These are phyloP conservation scores for Stegostoma tigrinum DNA, from an alignment of 2,113 vertebrate species.

Conservation along the genomic window DNA sequence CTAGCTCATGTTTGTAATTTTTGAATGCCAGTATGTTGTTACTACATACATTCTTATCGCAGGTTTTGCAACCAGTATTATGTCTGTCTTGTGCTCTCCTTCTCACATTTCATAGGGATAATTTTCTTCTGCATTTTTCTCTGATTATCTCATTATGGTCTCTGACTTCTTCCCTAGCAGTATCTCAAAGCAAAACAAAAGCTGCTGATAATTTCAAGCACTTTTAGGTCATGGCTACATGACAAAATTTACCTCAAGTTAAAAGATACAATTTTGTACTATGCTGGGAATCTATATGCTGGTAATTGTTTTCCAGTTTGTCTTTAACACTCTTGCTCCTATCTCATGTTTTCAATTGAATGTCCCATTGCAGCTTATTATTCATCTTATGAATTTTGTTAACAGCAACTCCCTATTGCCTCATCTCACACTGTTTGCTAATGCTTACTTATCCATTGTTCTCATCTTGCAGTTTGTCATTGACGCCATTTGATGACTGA, in stretches of 20 bases:
- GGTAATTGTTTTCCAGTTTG: background rate
- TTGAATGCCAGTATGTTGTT: background rate
- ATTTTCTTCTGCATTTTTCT: background rate
- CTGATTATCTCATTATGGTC: background rate
- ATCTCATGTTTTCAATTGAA: background rate
- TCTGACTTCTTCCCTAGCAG: background rate
- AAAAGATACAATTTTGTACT: background rate
- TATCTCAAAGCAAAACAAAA: background rate
- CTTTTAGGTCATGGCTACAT: background rate
- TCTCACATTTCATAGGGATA: background rate
- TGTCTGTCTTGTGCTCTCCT: background rate
- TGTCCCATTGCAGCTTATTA: background rate
- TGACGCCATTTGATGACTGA: background rate
- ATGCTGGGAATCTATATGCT: background rate
- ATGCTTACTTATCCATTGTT: background rate
- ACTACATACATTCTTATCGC: background rate
- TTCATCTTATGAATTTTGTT: background rate
- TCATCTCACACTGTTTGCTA: background rate
- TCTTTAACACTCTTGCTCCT: background rate
- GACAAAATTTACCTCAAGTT: background rate
- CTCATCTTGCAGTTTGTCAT: background rate
- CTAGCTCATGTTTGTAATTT: background rate
- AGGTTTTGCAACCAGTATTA: background rate
- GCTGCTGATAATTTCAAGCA: background rate
- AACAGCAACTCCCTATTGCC: background rate